Conservation (phyloP, 1,140 invertebrate genomes). For the Listronotus oregonensis region DNA sequence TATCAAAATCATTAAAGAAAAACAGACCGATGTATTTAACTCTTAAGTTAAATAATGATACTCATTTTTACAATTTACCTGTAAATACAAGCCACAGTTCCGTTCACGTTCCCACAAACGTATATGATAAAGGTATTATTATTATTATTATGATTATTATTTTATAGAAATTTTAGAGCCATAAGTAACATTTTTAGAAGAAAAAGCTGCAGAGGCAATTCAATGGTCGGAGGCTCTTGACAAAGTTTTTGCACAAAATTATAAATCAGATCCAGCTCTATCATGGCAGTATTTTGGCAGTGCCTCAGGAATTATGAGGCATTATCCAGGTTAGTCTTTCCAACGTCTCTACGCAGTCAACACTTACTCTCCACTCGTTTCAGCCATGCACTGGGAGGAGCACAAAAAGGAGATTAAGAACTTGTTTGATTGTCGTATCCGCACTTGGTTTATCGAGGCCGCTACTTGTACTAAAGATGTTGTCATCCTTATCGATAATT, state of each 20-base stretch:
- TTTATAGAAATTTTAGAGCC: no score
- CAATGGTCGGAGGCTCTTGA: conserved; percentile 87
- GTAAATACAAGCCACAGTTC: conserved; percentile 85
- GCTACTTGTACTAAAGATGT: conserved; percentile 97
- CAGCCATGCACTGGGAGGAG: conserved; percentile 61
- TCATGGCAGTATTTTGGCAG: conserved; percentile 98
- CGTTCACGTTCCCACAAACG: conserved; percentile 93
- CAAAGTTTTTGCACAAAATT: conserved; percentile 84
- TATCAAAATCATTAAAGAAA: conserved; percentile 53
- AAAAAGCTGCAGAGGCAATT: conserved; percentile 72
- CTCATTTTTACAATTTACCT: conserved; percentile 83
- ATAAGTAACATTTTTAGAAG: conserved; percentile 51
- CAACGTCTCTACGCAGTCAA: neutral
- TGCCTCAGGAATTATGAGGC: conserved; percentile 86
- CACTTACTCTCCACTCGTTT: conserved; percentile 26
- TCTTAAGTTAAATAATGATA: conserved; percentile 69
- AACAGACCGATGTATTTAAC: conserved; percentile 57
- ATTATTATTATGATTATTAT: neutral
- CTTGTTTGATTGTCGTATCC: conserved; percentile 82
- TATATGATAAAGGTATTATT: conserved; percentile 77
- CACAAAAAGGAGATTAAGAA: conserved; percentile 59
- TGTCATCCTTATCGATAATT: conserved; percentile 91
- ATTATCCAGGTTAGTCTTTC: conserved; percentile 74
- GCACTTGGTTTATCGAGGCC: conserved; percentile 95
- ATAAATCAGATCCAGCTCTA: conserved; percentile 84